Evolutionary conservation across 1,140 invertebrate species (phyloP), one percentile per base, ranked within the genome.

Genomic region (Drosophila simulans): DNA sequence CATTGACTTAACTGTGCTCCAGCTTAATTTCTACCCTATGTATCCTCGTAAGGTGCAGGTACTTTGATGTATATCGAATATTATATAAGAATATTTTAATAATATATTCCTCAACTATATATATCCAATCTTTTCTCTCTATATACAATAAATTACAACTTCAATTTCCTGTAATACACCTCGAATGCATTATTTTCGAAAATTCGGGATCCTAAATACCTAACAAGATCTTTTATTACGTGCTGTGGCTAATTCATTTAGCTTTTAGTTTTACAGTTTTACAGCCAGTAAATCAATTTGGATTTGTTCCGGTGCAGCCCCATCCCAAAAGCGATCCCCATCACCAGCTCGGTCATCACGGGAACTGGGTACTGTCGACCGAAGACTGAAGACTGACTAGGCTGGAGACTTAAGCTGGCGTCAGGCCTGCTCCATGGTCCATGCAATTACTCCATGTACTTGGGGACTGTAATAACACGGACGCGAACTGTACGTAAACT

Each of bases 381-480:
- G 20, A 11, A 20, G 58, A 43, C 25, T 40, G 20, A 22, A 22
- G 20, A 22, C 20, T 22, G 20, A 22, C 20, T 22, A 3, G 20
- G 20, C 20, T 22, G 13, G 15, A 25, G 35, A 31, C 59, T 35
- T 4, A 13, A 34, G 20, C 63, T 69, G 49, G 72, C 72, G 73
- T 76, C 72, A 66, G 54, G 72, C 45, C 73, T 62, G 73, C 56
- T 77, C 78, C 74, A 63, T 56, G 80, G 52, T 64, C 76, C 65
- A 76, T 89, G 85, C 84, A 89, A 89, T 89, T 89, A 89, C 84
- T 89, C 77, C 85, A 90, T 89, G 84, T 89, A 89, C 84, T 84
- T 84, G 77, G 66, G 66, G 65, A 54, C 72, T 80, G 65, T 88
- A 89, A 89, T 89, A 89, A 90, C 84, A 84, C 77, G 77, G 82